A percentile compares a stretch with the other conserved stretches of the same genome.
Evolutionary conservation across 2,113 vertebrate genomes (phyloP).

Genomic region (Procavia capensis): DNA sequence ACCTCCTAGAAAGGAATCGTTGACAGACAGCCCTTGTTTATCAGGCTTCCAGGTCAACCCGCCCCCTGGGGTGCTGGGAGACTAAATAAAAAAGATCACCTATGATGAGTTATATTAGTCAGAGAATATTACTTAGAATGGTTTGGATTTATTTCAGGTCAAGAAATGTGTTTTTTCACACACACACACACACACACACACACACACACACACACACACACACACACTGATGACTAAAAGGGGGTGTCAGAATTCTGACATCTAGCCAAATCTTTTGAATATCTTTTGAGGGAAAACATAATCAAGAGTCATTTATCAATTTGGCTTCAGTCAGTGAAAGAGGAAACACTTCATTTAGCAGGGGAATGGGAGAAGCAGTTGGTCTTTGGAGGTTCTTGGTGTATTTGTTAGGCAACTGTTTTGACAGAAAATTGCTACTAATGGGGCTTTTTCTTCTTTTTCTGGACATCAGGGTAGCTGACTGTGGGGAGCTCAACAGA

Average conservation of each 20-base stretch:
- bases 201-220: fast-evolving
- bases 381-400: background rate
- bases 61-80: background rate
- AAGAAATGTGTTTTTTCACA: background rate
- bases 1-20: background rate
- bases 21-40: constrained; percentile 6
- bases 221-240: background rate
- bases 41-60: constrained; percentile 47
- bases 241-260: background rate
- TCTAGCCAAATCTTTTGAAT: background rate
- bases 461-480: background rate
- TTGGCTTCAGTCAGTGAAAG: constrained; percentile 4
- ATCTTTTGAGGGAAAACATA: background rate
- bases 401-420: background rate
- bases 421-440: background rate
- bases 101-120: constrained; percentile 2
- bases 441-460: background rate
- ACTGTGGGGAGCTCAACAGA: background rate
- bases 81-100: constrained; percentile 31
- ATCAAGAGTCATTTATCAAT: background rate
- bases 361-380: background rate
- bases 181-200: background rate
- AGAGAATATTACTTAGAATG: constrained; percentile 31
- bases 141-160: constrained; percentile 10
- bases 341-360: background rate